Conservation (phyloP, 2,797 vertebrate species). For the Anabacerthia variegaticeps region DNA sequence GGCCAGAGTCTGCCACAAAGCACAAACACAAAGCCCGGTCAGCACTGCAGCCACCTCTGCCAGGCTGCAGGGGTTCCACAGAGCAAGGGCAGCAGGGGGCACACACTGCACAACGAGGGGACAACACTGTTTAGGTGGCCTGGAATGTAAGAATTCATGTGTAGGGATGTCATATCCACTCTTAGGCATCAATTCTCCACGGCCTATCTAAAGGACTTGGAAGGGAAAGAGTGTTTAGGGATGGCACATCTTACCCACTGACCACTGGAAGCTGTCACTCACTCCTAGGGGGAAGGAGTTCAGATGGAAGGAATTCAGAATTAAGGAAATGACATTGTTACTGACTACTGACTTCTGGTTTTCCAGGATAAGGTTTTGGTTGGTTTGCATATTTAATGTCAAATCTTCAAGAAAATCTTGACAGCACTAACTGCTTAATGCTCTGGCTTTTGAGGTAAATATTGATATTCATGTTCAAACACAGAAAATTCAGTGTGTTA, state of each 20-base stretch:
- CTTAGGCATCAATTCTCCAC: not conserved
- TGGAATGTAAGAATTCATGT: rapidly evolving
- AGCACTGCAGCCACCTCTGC: not conserved
- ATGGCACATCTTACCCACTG: not conserved
- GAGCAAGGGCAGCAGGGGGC: too few relatives aligned
- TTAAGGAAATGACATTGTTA: not conserved
- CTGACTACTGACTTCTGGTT: not conserved
- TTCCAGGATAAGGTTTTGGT: not conserved
- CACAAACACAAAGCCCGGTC: not conserved
- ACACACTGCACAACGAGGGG: not conserved
- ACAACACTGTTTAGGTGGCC: not conserved
- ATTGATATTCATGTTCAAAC: not conserved
- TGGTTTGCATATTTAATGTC: not conserved
- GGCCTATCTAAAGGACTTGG: not conserved
- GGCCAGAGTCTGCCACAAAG: slow-evolving; percentile 88
- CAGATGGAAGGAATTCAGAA: not conserved
- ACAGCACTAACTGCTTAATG: not conserved
- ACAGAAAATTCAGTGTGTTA: not conserved
- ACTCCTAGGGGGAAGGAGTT: not conserved
- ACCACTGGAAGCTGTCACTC: not conserved
- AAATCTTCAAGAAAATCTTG: not conserved
- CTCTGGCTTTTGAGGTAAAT: not conserved
- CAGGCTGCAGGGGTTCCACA: too few relatives aligned
- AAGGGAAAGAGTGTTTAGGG: not conserved
- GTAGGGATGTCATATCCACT: rapidly evolving